phyloP scores from a whole-genome alignment of 2,113 vertebrate species.

The Rhinolophus sinicus region DNA sequence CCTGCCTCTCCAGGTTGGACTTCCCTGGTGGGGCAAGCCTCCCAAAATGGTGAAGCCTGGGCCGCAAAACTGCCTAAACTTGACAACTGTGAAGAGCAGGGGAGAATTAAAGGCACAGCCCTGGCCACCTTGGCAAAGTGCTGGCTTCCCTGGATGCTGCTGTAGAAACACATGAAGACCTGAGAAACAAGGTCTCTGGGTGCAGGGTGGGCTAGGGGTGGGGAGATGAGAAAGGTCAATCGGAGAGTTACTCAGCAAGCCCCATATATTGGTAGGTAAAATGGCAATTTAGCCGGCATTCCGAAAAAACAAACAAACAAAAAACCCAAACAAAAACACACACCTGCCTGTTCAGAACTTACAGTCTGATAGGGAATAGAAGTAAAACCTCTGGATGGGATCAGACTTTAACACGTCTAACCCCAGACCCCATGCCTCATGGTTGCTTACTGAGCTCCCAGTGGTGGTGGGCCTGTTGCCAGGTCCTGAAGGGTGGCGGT shows the following conservation, averaged over 20 bases:
- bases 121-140: background rate
- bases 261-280: too few species aligned
- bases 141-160: background rate
- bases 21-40: background rate
- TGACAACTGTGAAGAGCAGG: background rate
- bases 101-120: background rate
- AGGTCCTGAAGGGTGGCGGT: background rate
- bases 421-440: background rate
- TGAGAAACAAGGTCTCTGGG: background rate
- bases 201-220: rapidly evolving
- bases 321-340: background rate
- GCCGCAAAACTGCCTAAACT: background rate
- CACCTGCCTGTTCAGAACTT: background rate
- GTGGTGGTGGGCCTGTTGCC: background rate
- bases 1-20: background rate
- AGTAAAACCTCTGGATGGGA: background rate
- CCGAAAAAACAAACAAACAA: background rate
- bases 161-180: background rate
- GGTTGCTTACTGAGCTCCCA: background rate
- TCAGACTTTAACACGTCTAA: background rate
- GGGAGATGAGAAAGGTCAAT: background rate
- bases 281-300: background rate
- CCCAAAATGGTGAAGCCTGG: background rate
- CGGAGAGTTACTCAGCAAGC: background rate
- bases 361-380: background rate